Base-by-base conservation (phyloP, 2,888 invertebrate genomes). In the Stenodera caucasica region DNA sequence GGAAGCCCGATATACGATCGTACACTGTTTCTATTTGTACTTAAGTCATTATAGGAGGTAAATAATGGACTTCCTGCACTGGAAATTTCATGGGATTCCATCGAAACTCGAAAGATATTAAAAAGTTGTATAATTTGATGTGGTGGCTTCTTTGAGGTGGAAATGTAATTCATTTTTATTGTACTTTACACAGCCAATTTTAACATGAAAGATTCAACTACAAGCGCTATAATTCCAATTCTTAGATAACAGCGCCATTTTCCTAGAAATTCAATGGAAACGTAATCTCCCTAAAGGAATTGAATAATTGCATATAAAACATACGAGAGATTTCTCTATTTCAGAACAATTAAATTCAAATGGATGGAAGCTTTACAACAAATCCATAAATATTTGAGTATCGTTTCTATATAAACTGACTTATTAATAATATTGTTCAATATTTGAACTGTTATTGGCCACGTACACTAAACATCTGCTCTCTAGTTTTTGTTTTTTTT, bases 341-440 rank as follows among this genome's bases (percentile, higher is more conserved):
- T 23, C 21, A 18, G 18, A 4, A 45, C n/a, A 45, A 45, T 45
- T 45, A 12, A 5, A 45, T 45, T 11, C n/a, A 1, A 9, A 32
- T 2, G 9, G 11, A 40, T 8, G 5, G 18, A 21, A 40, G 21
- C 9, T 3, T 21, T 18, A 11, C 11, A 14, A 37, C 15, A 37
- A 14, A 37, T 37, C 8, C 15, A 37, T 18, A 40, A 18, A 40
- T 40, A 40, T 40, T 18, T 6, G 9, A 18, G 3, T 18, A 18
- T 21, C n/a, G 18, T 21, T 18, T 40, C 18, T 3, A 15, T 7
- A 37, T 40, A 40, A 18, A 8, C 9, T 8, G 4, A 9, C 15
- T 18, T 40, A 40, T 21, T 23, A 45, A 45, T 6, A 45, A 45
- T 45, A 45, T 45, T 45, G 45, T 45, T 45, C 21, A 45, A 23